Conservation (phyloP, 2,113 vertebrate species). For the Rhabdomys dilectus region DNA sequence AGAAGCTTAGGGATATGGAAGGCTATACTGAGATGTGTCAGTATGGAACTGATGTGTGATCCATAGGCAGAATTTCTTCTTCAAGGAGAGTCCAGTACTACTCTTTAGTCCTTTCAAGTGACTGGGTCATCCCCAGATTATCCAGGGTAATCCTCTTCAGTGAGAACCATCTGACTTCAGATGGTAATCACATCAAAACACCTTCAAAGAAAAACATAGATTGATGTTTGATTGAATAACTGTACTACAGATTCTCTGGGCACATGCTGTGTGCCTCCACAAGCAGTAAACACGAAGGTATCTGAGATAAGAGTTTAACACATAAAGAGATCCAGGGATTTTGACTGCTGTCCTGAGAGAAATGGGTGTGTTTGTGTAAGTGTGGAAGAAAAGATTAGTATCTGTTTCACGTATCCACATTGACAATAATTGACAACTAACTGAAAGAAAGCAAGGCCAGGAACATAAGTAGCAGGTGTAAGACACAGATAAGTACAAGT, state of each 20-base stretch:
- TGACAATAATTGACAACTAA: background rate
- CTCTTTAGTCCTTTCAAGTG: background rate
- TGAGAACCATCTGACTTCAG: background rate
- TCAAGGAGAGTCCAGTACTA: background rate
- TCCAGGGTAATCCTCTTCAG: constrained; percentile 41
- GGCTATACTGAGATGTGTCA: background rate
- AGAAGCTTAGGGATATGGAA: background rate
- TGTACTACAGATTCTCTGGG: background rate
- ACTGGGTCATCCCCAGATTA: constrained; percentile 52
- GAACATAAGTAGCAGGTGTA: background rate
- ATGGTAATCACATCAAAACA: constrained; percentile 36
- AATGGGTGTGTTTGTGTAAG: background rate
- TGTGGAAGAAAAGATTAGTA: background rate
- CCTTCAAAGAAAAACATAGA: constrained; percentile 43
- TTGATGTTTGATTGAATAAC: constrained; percentile 37
- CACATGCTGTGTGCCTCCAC: background rate
- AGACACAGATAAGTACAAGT: background rate
- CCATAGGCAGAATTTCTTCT: background rate
- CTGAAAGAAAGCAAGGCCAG: background rate
- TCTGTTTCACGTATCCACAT: background rate
- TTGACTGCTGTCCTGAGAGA: background rate
- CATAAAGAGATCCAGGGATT: background rate
- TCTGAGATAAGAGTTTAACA: background rate
- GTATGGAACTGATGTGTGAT: background rate
- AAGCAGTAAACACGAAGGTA: background rate